phyloP scores from a whole-genome alignment of 1,140 invertebrate genomes.

The Phortica variegata region DNA sequence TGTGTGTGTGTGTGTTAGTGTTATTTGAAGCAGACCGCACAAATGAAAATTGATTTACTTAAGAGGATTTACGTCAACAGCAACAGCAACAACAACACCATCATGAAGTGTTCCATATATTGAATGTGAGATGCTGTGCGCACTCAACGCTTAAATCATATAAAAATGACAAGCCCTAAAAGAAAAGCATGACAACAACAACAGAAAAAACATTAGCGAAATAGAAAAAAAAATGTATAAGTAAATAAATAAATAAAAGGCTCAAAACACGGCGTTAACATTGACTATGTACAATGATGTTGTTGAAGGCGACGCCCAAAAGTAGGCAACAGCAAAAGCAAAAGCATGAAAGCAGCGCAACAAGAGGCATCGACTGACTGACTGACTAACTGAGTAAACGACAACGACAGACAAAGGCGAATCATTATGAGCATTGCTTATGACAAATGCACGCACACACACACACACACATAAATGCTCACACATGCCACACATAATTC shows the following conservation, averaged over 20 bases:
- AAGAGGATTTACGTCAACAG: constrained; percentile 54
- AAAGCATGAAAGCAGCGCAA: background rate
- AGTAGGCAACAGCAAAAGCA: no score
- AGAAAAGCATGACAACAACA: background rate
- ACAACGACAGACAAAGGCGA: constrained; percentile 44
- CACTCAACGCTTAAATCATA: constrained; percentile 53
- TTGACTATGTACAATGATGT: no score
- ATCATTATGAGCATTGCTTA: constrained; percentile 38
- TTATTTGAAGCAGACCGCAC: constrained; percentile 23
- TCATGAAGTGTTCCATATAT: no score
- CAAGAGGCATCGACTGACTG: background rate
- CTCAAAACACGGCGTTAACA: no score
- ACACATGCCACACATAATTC: no score
- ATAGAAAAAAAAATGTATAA: no score
- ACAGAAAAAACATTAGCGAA: background rate
- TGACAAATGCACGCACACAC: constrained; percentile 34
- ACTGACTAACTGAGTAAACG: no score
- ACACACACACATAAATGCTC: no score
- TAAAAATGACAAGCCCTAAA: constrained; percentile 25
- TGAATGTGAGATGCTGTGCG: no score
- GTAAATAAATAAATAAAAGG: no score
- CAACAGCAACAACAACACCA: no score
- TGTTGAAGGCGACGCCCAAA: no score
- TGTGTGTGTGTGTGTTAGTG: constrained; percentile 20
- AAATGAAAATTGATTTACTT: constrained; percentile 54